Evolutionary conservation across 2,888 invertebrate species (phyloP), one percentile per base, ranked within the genome.

Genomic region (Hetaerina titia): DNA sequence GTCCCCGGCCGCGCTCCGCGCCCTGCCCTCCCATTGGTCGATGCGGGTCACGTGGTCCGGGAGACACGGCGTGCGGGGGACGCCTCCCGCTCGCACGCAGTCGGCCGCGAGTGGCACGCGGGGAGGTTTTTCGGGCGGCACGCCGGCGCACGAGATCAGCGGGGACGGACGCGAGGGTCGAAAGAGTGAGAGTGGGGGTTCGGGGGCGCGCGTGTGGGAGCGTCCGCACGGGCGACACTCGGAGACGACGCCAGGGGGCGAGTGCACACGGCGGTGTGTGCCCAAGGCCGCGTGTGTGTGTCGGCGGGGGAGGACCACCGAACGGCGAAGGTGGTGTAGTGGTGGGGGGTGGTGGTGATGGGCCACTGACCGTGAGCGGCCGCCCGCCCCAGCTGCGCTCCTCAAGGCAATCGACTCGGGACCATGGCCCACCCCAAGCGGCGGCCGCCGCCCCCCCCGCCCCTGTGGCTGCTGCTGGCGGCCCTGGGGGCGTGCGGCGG

Each of bases 401-500:
- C 90, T 90, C 90, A 90, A 90, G 90, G 90, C 63, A 31, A 90
- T 63, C 90, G 25, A 63, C 90, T 31, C 31, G 57, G 56, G 92
- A 13, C 31, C 45, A 22, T 25, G 64, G 63, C 90, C 90, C 92
- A 56, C 90, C 69, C 22, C 58, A 60, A 57, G 69, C 58, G 63
- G 2, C 58, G 58, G 94, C 94, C 25, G 94, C 81, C 87, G 60
- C 15, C 64, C 89, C 60, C 63, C 45, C n/a, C 90, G 31, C 60
- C 45, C n/a, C 87, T 90, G 94, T 87, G 60, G 95, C 94, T 63
- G 56, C 69, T 87, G 88, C 64, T 89, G 64, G 22, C 64, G 87
- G 90, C 25, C 94, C 95, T 94, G 90, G 92, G 95, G 94, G 69
- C 94, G 57, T 74, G 88, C 57, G 58, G 88, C 64, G 95, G 95